Evolutionary conservation across 2,888 invertebrate genomes (phyloP).

Genomic region (Hirtodrosophila alboralis): DNA sequence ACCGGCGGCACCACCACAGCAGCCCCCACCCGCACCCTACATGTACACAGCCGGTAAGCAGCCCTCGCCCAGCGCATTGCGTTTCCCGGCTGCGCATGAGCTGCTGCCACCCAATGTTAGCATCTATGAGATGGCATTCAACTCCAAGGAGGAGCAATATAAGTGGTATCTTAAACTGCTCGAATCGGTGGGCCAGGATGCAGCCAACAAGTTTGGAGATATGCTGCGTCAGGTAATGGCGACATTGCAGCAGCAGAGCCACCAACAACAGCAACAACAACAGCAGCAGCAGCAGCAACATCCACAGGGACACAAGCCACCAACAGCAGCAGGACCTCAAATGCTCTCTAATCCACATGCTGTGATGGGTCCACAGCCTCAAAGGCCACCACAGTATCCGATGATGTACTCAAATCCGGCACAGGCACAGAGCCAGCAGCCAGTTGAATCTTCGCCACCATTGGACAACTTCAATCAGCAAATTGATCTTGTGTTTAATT

Average conservation of each 20-base stretch:
- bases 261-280: conserved; percentile 56
- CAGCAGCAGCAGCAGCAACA: conserved; percentile 44
- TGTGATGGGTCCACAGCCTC: conserved; percentile 58
- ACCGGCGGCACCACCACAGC: conserved; percentile 56
- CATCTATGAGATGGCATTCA: conserved; percentile 86
- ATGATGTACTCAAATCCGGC: conserved; percentile 64
- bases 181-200: conserved; percentile 85
- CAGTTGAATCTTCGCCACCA: conserved; percentile 74
- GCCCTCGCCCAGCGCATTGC: conserved; percentile 62
- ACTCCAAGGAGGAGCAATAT: conserved; percentile 85
- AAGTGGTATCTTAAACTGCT: conserved; percentile 86
- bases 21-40: conserved; percentile 61
- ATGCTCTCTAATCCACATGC: conserved; percentile 64
- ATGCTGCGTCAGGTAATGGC: conserved; percentile 83
- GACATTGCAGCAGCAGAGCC: conserved; percentile 74
- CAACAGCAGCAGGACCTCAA: conserved; percentile 32
- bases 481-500: conserved; percentile 84
- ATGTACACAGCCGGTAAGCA: conserved; percentile 64
- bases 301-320: conserved; percentile 59
- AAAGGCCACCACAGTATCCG: conserved; percentile 72
- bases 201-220: conserved; percentile 86
- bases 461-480: conserved; percentile 83
- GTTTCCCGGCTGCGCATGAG: conserved; percentile 81
- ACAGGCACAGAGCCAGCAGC: conserved; percentile 55
- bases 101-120: conserved; percentile 86